Evolutionary conservation across 2,888 invertebrate genomes (phyloP).

Genomic region (Pollenia griseotomentosa): DNA sequence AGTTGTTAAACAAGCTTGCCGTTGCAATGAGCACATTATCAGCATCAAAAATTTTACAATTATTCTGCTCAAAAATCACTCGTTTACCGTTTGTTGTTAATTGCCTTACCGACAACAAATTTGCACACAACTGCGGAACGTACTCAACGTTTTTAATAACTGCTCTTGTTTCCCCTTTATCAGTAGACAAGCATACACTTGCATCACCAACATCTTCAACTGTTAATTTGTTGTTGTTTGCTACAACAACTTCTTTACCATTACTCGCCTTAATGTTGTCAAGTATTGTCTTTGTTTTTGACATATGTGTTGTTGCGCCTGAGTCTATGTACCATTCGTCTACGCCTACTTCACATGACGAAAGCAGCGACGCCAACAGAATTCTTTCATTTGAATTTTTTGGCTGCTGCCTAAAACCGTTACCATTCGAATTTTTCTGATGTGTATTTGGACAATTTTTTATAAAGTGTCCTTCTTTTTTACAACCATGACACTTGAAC

Average conservation of each 20-base stretch:
- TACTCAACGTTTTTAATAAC: slow-evolving; percentile 31
- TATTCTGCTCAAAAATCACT: slow-evolving; percentile 48
- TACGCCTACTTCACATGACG: slow-evolving; percentile 24
- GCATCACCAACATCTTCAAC: slow-evolving; percentile 28
- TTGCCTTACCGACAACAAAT: slow-evolving; percentile 53
- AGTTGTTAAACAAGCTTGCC: slow-evolving; percentile 39
- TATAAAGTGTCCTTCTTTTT: too few species aligned
- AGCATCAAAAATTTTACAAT: slow-evolving; percentile 28
- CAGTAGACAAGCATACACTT: background rate
- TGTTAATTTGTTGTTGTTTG: slow-evolving; percentile 42
- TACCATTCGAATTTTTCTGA: too few species aligned
- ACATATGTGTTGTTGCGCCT: too few species aligned
- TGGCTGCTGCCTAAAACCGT: too few species aligned
- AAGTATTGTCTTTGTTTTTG: too few species aligned
- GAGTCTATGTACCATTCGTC: slow-evolving; percentile 38
- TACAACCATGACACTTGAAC: too few species aligned
- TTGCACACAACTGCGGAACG: slow-evolving; percentile 52
- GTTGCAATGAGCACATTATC: slow-evolving; percentile 27
- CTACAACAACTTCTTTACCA: slow-evolving; percentile 31
- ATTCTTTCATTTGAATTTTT: too few species aligned
- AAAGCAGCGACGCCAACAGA: slow-evolving; percentile 31
- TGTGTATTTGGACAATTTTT: too few species aligned
- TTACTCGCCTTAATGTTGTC: too few species aligned
- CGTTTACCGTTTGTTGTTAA: slow-evolving; percentile 63
- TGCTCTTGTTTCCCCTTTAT: background rate